Base-by-base conservation (phyloP, 2,888 invertebrate genomes). In the Trichacis sp. region DNA sequence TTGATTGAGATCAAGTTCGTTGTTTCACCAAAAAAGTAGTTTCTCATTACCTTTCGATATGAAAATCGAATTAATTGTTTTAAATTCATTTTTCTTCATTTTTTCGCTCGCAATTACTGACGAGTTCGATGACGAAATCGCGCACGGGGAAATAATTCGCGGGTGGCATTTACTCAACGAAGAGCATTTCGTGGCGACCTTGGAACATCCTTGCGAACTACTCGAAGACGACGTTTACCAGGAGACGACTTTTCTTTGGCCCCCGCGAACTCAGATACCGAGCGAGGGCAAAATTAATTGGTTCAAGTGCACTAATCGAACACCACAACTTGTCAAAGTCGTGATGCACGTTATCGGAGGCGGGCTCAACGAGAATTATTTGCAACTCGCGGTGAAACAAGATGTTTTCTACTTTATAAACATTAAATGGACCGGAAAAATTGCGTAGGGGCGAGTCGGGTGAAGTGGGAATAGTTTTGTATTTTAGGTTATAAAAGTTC, bases 291-390 rank as follows among this genome's bases (percentile, higher is more conserved):
- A 40, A 40, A 14, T 40, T 6, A 12, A 40, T 14, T 5, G 40
- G 5, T 15, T 40, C 15, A 40, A 40, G 12, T 40, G 40, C 40
- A 40, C 40, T 1, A 40, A 40, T 14, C 40, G 40, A 14, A 40
- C 40, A 2, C 40, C 40, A 14, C 40, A 40, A 2, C 15, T 40
- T 4, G 40, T 40, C 15, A 40, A 40, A 14, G 15, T 40, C 40
- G 40, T 40, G 40, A 40, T 40, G 40, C 40, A 40, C 40, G 40
- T 40, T 9, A 9, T 40, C 15, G 40, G 40, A 9, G 40, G 40
- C 15, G 40, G 40, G 12, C 5, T 40, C 4, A 12, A 40, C 15
- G 40, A 40, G 14, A 12, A 40, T 1, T 40, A 40, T 8, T 14
- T 40, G 5, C 40, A 40, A 14, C 15, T 40, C 15, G 14, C 9